A percentile compares a stretch with the other conserved stretches of the same genome.
Evolutionary conservation across 2,797 vertebrate species (phyloP).

Genomic region (Tapera naevia): DNA sequence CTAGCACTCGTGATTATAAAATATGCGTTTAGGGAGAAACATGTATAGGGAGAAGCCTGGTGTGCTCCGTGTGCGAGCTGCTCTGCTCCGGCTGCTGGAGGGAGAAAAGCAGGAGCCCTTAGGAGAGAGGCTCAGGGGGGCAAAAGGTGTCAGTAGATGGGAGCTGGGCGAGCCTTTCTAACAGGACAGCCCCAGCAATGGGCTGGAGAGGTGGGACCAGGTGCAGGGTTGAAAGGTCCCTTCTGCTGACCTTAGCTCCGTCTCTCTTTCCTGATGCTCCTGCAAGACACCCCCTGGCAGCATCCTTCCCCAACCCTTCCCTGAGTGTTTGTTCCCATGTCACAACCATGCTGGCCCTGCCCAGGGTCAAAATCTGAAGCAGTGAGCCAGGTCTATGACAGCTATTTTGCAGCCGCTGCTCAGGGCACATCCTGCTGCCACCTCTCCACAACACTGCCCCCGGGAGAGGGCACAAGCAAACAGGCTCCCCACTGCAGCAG

Average conservation of each 20-base stretch:
- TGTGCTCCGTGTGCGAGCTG: neutral
- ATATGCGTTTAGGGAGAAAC: neutral
- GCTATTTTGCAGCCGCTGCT: neutral
- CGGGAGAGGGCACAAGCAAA: accelerated
- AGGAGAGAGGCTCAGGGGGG: neutral
- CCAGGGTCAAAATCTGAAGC: neutral
- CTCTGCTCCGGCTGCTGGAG: neutral
- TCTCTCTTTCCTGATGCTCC: neutral
- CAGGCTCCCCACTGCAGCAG: accelerated
- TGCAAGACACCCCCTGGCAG: neutral
- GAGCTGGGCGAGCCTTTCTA: accelerated
- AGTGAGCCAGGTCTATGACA: neutral
- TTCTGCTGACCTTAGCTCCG: neutral
- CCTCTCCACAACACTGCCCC: accelerated
- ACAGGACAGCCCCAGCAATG: neutral
- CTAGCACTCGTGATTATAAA: constrained; percentile 1
- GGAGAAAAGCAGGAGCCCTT: neutral
- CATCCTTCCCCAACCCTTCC: neutral
- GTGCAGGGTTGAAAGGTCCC: neutral
- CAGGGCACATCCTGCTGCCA: neutral
- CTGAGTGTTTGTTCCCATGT: accelerated
- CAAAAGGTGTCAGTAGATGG: accelerated
- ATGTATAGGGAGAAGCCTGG: neutral
- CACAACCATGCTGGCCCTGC: neutral
- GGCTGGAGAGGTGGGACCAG: neutral